Evolutionary conservation across 64 coral and sea anemone species (phyloP), one percentile per base, ranked within the genome.

Genomic region (Montipora capricornis): DNA sequence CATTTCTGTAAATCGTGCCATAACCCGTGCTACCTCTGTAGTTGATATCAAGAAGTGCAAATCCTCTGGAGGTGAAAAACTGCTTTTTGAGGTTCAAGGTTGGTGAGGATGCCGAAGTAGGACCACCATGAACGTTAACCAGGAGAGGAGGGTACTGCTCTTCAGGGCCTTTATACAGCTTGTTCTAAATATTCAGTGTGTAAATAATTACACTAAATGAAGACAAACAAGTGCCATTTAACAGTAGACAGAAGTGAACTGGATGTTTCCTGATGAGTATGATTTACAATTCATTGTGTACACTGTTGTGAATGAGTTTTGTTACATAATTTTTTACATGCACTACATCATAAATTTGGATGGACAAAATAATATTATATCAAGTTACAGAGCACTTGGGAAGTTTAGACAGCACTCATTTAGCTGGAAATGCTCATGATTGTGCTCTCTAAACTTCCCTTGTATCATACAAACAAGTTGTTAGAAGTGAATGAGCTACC

Each of bases 1-100:
- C 91, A n/a, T 93, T 74, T 26, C 97, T 91, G 49, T 94, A 98
- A 9, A 91, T 77, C 88, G 81, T 95, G 14, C 97, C 97, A 59
- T 89, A 98, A 44, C 94, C 93, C 29, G 94, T 94, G 22, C 97
- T 98, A 37, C 97, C 97, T 8, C 97, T 87, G 64, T 98, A 98
- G 53, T 98, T 94, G 2, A 98, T 94, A 92, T 95, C 94, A 48
- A 98, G 74, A 17, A 98, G 67, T 37, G 94, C 97, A 67, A 98
- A 77, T 9, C 97, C 97, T 14, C 97, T 88, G 16, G 94, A 95
- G 20, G 97, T 98, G 74, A 98, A 94, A 17, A 83, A 98, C 77
- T 98, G 97, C 76, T 93, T 92, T 44, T 77, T 15, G 44, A 94
- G 73, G 26, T 98, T 86, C 22, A 94, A 76, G 10, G 10, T 71